Conservation (phyloP, 2,888 invertebrate species). For the Eurytoma californica region DNA sequence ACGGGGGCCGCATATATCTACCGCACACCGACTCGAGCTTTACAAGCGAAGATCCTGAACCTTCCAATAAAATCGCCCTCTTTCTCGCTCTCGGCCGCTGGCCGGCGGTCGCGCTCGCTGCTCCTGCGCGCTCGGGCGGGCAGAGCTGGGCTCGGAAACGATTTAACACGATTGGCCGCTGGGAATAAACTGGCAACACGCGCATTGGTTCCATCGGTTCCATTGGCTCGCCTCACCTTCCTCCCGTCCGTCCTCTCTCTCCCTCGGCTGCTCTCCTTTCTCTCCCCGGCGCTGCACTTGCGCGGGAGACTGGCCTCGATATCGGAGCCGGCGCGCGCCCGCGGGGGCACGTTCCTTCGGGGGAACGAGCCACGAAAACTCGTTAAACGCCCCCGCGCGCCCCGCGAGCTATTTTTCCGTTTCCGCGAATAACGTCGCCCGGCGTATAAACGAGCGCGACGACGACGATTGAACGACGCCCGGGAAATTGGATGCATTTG, state of each 20-base stretch:
- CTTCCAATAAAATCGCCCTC: not conserved
- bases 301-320: constrained; percentile 61
- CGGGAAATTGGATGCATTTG: constrained; percentile 50
- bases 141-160: constrained; percentile 65
- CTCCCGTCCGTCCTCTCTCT: constrained; percentile 54
- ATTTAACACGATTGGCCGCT: constrained; percentile 74
- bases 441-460: constrained; percentile 22
- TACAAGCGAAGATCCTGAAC: too few species aligned
- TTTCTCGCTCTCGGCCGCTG: constrained; percentile 7
- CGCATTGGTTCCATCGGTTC: constrained; percentile 74
- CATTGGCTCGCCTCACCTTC: constrained; percentile 68
- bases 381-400: constrained; percentile 51
- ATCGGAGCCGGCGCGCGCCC: constrained; percentile 42
- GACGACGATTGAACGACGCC: constrained; percentile 51
- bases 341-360: constrained; percentile 58
- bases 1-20: not conserved
- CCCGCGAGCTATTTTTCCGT: constrained; percentile 59
- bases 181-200: constrained; percentile 72
- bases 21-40: not conserved
- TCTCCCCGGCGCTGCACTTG: constrained; percentile 40
- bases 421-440: constrained; percentile 57
- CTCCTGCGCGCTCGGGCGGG: constrained; percentile 31
- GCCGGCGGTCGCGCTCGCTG: not conserved
- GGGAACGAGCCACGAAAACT: constrained; percentile 51
- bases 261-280: constrained; percentile 53